Evolutionary conservation across 2,113 vertebrate species (phyloP).

Genomic region (Epinephelus fuscoguttatus): DNA sequence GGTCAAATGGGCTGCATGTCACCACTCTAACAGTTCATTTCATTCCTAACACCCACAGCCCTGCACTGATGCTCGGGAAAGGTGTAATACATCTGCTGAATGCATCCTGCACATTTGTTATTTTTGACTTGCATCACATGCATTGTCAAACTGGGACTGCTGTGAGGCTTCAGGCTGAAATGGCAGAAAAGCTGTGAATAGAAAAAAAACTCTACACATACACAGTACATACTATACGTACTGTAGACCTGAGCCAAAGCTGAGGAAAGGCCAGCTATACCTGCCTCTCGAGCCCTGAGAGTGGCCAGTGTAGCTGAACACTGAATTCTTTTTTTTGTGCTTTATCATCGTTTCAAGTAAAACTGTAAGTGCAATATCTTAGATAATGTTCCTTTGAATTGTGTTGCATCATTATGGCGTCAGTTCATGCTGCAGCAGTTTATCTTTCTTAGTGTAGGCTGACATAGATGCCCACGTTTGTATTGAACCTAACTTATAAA

Average conservation of each 20-base stretch:
- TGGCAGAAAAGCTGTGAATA: neutral
- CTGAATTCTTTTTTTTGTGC: neutral
- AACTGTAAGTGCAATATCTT: slow-evolving; percentile 16
- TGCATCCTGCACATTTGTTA: slow-evolving; percentile 40
- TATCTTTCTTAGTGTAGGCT: neutral
- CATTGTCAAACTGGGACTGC: slow-evolving; percentile 18
- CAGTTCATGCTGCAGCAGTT: neutral
- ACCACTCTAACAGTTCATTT: slow-evolving; percentile 30
- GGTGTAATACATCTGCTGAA: slow-evolving; percentile 41
- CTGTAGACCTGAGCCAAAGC: neutral
- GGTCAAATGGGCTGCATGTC: slow-evolving; percentile 51
- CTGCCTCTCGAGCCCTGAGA: neutral
- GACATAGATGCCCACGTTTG: neutral
- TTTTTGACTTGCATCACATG: slow-evolving; percentile 40
- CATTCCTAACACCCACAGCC: slow-evolving; percentile 20
- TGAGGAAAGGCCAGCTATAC: slow-evolving; percentile 2
- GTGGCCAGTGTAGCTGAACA: too few relatives aligned
- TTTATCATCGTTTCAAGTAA: slow-evolving; percentile 26
- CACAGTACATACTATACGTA: neutral
- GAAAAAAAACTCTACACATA: neutral
- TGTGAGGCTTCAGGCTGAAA: slow-evolving; percentile 28
- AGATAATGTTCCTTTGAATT: slow-evolving; percentile 10
- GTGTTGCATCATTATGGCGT: neutral
- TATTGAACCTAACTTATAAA: neutral
- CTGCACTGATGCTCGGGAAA: slow-evolving; percentile 12